phyloP scores from a whole-genome alignment of 2,113 vertebrate genomes.

The Verasper variegatus region DNA sequence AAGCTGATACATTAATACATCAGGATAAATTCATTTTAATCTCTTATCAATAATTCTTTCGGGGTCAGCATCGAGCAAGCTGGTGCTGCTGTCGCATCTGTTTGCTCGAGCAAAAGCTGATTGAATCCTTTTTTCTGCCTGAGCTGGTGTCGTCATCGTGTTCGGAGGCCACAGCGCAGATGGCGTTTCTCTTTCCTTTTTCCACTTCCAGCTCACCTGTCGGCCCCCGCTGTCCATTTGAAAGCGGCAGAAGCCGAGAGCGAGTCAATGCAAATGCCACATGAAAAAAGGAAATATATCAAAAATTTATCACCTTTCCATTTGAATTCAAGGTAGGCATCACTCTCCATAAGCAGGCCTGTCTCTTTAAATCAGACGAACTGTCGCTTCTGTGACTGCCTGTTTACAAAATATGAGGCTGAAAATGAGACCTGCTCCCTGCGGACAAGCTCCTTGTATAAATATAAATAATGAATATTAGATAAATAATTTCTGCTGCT shows the following conservation, averaged over 20 bases:
- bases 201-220: conserved; percentile 60
- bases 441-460: conserved; percentile 83
- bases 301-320: conserved; percentile 84
- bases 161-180: conserved; percentile 32
- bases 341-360: conserved; percentile 82
- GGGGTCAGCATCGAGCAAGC: too few relatives aligned
- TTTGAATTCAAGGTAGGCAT: conserved; percentile 84
- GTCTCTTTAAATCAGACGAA: conserved; percentile 85
- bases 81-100: neutral
- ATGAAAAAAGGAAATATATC: conserved; percentile 60
- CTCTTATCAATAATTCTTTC: neutral
- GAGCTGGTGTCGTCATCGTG: conserved; percentile 30
- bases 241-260: conserved; percentile 52
- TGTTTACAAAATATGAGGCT: conserved; percentile 87
- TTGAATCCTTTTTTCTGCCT: neutral
- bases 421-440: conserved; percentile 88
- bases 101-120: neutral
- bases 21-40: neutral
- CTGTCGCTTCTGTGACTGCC: conserved; percentile 81
- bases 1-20: too few relatives aligned
- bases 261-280: conserved; percentile 79
- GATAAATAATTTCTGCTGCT: conserved; percentile 84
- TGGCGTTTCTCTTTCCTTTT: conserved; percentile 41
- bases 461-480: conserved; percentile 88
- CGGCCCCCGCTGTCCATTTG: conserved; percentile 71